These are phyloP conservation scores for Cariama cristata DNA, from an alignment of 2,113 vertebrate genomes.

Conservation along the genomic window DNA sequence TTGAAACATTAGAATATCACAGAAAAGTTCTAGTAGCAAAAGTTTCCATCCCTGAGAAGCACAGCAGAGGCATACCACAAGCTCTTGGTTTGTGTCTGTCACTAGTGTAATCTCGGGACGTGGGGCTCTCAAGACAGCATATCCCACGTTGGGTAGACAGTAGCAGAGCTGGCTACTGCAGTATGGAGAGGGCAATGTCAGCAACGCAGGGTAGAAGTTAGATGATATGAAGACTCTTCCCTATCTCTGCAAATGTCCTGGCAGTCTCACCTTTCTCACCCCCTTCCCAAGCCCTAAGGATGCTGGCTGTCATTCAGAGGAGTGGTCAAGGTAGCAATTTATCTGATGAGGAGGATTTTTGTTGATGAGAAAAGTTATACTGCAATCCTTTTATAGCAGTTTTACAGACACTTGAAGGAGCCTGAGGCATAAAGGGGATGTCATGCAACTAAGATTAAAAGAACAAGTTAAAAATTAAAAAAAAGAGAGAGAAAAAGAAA, in stretches of 20 bases:
- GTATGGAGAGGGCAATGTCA: background rate
- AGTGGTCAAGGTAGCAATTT: background rate
- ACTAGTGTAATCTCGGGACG: background rate
- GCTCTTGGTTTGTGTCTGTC: background rate
- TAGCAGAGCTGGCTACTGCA: background rate
- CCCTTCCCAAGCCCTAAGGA: background rate
- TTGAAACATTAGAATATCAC: background rate
- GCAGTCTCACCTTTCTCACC: background rate
- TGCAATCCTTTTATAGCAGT: background rate
- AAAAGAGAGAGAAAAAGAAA: rapidly evolving
- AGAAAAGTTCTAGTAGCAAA: background rate
- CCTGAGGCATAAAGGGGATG: background rate
- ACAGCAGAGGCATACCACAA: background rate
- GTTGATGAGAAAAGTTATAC: background rate
- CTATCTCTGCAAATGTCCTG: background rate
- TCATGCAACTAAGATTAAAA: background rate
- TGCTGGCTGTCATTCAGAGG: background rate
- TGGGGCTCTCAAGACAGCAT: background rate
- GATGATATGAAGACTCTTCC: background rate
- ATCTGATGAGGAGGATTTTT: background rate
- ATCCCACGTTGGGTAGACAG: background rate
- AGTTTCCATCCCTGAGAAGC: background rate
- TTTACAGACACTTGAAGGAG: background rate
- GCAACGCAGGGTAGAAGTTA: background rate
- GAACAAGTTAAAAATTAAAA: background rate